Conservation (phyloP, 1,140 invertebrate genomes). For the Neodiprion pinetum region DNA sequence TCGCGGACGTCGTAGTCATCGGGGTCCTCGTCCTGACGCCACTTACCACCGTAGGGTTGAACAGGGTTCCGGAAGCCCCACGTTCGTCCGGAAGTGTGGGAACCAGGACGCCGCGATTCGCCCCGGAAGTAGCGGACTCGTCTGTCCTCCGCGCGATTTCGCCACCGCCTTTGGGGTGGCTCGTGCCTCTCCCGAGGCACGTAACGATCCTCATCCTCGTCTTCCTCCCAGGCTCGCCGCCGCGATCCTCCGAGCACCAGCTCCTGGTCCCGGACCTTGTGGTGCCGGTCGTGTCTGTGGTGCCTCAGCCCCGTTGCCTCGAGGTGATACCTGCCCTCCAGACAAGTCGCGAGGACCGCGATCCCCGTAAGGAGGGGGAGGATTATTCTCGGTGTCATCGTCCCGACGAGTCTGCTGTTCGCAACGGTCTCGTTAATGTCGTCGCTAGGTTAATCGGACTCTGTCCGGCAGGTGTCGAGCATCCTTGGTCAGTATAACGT, state of each 20-base stretch:
- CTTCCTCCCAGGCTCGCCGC: conserved; percentile 14
- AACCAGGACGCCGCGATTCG: not conserved
- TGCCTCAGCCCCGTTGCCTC: conserved; percentile 9
- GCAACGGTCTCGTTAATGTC: not conserved
- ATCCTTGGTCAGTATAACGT: too few species aligned
- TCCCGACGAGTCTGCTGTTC: not conserved
- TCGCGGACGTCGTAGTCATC: not conserved
- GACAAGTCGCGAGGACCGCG: not conserved
- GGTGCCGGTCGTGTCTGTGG: conserved; percentile 7
- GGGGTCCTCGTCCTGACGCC: too few species aligned
- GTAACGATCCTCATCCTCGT: conserved; percentile 26
- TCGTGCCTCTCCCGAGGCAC: conserved; percentile 16
- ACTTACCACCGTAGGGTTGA: too few species aligned
- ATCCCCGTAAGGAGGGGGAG: not conserved
- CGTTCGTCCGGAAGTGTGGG: not conserved
- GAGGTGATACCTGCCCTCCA: conserved; percentile 2
- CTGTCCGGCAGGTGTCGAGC: too few species aligned
- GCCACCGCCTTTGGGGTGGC: too few species aligned
- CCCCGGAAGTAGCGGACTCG: not conserved
- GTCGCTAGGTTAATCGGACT: not conserved
- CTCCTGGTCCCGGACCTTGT: conserved; percentile 20
- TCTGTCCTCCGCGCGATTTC: too few species aligned
- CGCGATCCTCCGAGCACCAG: conserved; percentile 18
- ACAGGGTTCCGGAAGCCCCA: too few species aligned
- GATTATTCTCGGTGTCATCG: not conserved